Evolutionary conservation across 1,140 invertebrate species (phyloP).

Genomic region (Trinorchestia longiramus): DNA sequence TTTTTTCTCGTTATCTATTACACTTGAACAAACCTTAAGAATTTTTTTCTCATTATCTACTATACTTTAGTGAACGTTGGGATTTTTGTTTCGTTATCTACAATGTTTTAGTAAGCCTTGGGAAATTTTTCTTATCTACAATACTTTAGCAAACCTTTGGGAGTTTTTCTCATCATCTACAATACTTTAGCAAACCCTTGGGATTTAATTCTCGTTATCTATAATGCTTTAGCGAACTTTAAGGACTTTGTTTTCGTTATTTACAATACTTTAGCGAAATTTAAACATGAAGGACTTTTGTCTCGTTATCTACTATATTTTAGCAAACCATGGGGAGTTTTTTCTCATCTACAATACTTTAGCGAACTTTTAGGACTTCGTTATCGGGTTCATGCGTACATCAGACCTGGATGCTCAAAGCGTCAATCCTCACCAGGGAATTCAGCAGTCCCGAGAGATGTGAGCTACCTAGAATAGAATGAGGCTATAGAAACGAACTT

Average conservation of each 20-base stretch:
- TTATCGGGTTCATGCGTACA: too few relatives aligned
- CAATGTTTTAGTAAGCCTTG: background rate
- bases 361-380: background rate
- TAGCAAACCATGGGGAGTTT: background rate
- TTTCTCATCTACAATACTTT: background rate
- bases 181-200: too few relatives aligned
- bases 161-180: background rate
- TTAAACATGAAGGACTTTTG: too few relatives aligned
- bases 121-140: background rate
- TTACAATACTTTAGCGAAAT: background rate
- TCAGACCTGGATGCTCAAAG: too few relatives aligned
- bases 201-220: background rate
- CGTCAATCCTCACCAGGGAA: too few relatives aligned
- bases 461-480: too few relatives aligned
- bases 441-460: too few relatives aligned
- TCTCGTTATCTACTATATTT: background rate
- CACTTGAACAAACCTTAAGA: background rate
- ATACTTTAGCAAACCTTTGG: background rate
- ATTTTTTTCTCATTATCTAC: background rate
- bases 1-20: background rate
- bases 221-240: background rate
- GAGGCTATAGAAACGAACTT: too few relatives aligned
- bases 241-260: background rate
- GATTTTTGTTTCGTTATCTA: background rate
- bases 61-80: background rate